Evolutionary conservation across 2,113 vertebrate species (phyloP), one percentile per base, ranked within the genome.

Genomic region (Serilophus lunatus): DNA sequence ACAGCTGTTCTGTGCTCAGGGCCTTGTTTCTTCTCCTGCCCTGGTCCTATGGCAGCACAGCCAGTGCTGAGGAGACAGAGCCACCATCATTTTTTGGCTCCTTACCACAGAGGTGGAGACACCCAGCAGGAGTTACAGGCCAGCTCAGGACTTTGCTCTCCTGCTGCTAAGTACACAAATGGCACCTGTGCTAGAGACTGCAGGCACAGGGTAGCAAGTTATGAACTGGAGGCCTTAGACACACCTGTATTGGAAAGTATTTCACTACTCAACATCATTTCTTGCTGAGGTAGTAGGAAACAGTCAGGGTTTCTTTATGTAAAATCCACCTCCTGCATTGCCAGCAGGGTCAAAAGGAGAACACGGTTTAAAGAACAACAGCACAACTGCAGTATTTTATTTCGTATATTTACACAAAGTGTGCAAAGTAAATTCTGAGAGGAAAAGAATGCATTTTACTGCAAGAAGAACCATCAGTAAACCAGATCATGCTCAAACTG

Each of bases 101-200:
- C 2, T 47, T 18, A 19, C 9, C 13, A 7, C 38, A 54, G 50
- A 74, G 35, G 33, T 54, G 6, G 31, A 44, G 49, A 25, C 3
- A 45, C 3, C 3, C 31, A 24, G 8, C 44, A 69, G 19, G 10
- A 4, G 6, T 33, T 49, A 28, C 26, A 63, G 49, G 10, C 22
- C 20, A 2, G 0, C 16, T 18, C 13, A 56, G 45, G 28, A 17
- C 44, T 44, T 31, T 5, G 4, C 29, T 61, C 17, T 72, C 28
- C 65, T 69, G 36, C n/a, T 11, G 4, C 12, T 25, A 15, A 38
- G 4, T 10, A 47, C 29, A 56, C 8, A 65, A 23, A 3, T 1
- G 8, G 0, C 57, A 33, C 20, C 7, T 29, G 8, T 10, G 33
- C 3, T 51, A 31, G 33, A 35, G n/a, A 22, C 1, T 29, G 10